Conservation (phyloP, 2,888 invertebrate genomes). For the Sylvicola fuscatus region DNA sequence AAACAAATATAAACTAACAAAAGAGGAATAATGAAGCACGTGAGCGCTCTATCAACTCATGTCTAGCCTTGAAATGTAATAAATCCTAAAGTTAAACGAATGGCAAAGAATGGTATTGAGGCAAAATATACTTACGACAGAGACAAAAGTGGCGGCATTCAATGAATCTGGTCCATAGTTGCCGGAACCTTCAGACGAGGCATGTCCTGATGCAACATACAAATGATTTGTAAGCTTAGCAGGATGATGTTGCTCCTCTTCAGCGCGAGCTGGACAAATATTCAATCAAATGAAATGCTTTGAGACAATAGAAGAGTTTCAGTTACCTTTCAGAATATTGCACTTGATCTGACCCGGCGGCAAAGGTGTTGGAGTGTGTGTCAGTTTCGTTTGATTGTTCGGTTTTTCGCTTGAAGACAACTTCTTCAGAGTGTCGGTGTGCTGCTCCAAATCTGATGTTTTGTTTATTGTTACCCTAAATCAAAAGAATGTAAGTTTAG, state of each 20-base stretch:
- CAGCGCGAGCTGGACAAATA: constrained; percentile 37
- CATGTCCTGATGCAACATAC: constrained; percentile 29
- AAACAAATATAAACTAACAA: constrained; percentile 3
- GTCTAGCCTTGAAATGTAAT: too few species aligned
- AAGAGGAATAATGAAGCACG: too few species aligned
- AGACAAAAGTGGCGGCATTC: constrained; percentile 48
- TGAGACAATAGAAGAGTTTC: constrained; percentile 5
- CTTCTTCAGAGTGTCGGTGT: constrained; percentile 43
- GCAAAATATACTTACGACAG: constrained; percentile 43
- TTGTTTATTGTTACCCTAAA: constrained; percentile 25
- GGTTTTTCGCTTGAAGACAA: constrained; percentile 40
- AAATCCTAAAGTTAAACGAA: too few species aligned
- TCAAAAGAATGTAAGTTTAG: too few species aligned
- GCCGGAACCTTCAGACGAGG: constrained; percentile 15
- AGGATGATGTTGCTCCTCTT: constrained; percentile 33
- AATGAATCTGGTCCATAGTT: constrained; percentile 24
- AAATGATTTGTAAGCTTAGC: constrained; percentile 36
- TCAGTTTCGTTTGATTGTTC: constrained; percentile 47
- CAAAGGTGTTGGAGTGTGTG: constrained; percentile 45
- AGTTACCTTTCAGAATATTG: constrained; percentile 69
- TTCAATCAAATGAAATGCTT: not conserved
- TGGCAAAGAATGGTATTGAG: constrained; percentile 1
- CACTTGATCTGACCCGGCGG: constrained; percentile 86
- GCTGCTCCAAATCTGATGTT: constrained; percentile 30
- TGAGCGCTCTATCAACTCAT: too few species aligned